Conservation (phyloP, 2,888 invertebrate species). For the Callimorpha dominula region DNA sequence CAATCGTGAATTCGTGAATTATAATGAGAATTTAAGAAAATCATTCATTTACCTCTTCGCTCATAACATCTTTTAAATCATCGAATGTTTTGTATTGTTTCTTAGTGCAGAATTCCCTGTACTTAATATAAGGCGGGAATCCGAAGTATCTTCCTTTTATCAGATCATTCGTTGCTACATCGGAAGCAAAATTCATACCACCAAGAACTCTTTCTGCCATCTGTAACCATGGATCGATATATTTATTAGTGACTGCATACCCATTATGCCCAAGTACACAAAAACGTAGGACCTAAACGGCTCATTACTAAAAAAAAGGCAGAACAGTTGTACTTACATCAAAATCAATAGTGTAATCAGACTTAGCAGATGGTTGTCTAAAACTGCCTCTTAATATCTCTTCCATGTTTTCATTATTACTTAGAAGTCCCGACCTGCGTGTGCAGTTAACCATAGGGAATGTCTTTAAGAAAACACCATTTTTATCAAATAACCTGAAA, state of each 20-base stretch:
- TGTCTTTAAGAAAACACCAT: slow-evolving; percentile 23
- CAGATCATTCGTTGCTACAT: slow-evolving; percentile 15
- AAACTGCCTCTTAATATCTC: slow-evolving; percentile 30
- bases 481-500: slow-evolving; percentile 30
- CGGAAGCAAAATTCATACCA: not conserved
- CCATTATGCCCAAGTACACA: too few species aligned
- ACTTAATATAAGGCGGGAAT: slow-evolving; percentile 21
- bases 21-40: too few species aligned
- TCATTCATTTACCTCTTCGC: slow-evolving; percentile 15
- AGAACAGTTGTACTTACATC: slow-evolving; percentile 29
- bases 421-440: slow-evolving; percentile 15
- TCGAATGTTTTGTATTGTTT: slow-evolving; percentile 11
- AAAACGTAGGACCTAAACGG: too few species aligned
- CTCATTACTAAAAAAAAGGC: not conserved
- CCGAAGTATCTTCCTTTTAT: slow-evolving; percentile 24
- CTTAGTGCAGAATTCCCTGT: slow-evolving; percentile 21
- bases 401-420: slow-evolving; percentile 11
- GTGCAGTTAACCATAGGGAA: slow-evolving; percentile 24
- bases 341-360: slow-evolving; percentile 17
- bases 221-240: slow-evolving; percentile 15
- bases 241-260: too few species aligned
- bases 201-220: slow-evolving; percentile 16
- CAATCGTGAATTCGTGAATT: too few species aligned
- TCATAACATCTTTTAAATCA: slow-evolving; percentile 17
- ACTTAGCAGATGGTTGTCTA: slow-evolving; percentile 18